phyloP scores from a whole-genome alignment of 2,113 vertebrate genomes.

The Mionectes macconnelli region DNA sequence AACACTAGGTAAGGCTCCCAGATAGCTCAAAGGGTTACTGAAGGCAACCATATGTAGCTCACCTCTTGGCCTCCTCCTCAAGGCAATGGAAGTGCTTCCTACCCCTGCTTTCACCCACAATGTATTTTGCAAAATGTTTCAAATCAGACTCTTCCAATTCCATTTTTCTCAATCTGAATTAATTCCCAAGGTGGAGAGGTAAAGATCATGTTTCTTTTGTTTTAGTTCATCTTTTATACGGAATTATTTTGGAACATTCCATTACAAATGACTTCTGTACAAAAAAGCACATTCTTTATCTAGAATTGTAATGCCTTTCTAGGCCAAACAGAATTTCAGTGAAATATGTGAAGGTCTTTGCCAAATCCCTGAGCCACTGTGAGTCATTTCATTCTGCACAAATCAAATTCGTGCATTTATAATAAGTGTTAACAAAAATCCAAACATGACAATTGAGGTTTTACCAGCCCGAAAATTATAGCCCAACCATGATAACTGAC shows the following conservation, averaged over 20 bases:
- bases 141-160: background rate
- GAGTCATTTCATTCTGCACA: constrained; percentile 31
- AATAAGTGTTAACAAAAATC: constrained; percentile 39
- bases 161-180: background rate
- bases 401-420: constrained; percentile 43
- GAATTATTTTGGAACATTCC: background rate
- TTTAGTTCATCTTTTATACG: background rate
- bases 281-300: background rate
- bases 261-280: background rate
- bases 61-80: background rate
- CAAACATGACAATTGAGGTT: constrained; percentile 31
- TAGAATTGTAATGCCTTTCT: background rate
- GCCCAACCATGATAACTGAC: background rate
- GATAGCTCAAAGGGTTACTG: background rate
- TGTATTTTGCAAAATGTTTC: background rate
- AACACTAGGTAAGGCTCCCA: background rate
- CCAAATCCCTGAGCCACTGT: constrained; percentile 4
- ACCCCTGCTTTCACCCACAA: background rate
- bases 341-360: background rate
- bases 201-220: background rate
- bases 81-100: background rate
- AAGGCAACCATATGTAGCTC: background rate
- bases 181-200: background rate
- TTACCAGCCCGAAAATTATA: constrained; percentile 50
- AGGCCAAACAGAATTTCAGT: constrained; percentile 7